phyloP scores from a whole-genome alignment of 2,888 invertebrate species.

The Bembecia ichneumoniformis region DNA sequence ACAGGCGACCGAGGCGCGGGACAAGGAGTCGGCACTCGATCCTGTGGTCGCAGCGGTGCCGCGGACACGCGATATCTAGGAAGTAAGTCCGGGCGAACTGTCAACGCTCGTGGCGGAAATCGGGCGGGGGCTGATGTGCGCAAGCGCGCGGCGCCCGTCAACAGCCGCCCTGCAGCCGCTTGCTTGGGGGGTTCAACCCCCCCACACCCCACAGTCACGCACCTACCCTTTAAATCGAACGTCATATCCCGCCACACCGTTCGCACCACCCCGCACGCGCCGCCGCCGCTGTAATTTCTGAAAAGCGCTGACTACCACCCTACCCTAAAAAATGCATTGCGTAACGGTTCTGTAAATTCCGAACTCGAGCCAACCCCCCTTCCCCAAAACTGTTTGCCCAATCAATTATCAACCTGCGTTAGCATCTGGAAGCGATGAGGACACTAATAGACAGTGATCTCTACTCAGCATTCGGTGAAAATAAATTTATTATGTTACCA shows the following conservation, averaged over 20 bases:
- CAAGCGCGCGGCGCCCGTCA: constrained; percentile 72
- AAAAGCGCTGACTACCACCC: constrained; percentile 66
- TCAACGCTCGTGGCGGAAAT: constrained; percentile 74
- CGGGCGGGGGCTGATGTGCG: constrained; percentile 62
- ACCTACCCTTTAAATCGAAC: constrained; percentile 70
- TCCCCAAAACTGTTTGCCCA: constrained; percentile 43
- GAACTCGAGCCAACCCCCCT: constrained; percentile 7
- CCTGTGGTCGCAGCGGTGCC: constrained; percentile 37
- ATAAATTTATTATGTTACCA: no score
- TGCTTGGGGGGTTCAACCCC: constrained; percentile 26
- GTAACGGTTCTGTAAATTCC: constrained; percentile 65
- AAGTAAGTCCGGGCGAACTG: constrained; percentile 73
- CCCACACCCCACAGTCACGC: constrained; percentile 19
- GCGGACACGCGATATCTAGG: constrained; percentile 66
- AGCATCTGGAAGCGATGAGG: constrained; percentile 7
- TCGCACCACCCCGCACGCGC: constrained; percentile 39
- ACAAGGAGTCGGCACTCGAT: constrained; percentile 10
- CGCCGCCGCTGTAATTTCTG: constrained; percentile 60
- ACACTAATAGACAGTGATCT: constrained; percentile 19
- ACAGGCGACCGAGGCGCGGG: constrained; percentile 23
- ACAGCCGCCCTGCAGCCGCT: constrained; percentile 64
- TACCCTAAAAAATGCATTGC: constrained; percentile 72
- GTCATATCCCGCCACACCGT: constrained; percentile 65
- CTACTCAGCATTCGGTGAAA: constrained; percentile 20
- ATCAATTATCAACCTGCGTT: constrained; percentile 63